Percentiles rank a stretch among this genome's conserved stretches.
Evolutionary conservation across 2,797 vertebrate genomes (phyloP).

Genomic region (Aeoliscus strigatus): DNA sequence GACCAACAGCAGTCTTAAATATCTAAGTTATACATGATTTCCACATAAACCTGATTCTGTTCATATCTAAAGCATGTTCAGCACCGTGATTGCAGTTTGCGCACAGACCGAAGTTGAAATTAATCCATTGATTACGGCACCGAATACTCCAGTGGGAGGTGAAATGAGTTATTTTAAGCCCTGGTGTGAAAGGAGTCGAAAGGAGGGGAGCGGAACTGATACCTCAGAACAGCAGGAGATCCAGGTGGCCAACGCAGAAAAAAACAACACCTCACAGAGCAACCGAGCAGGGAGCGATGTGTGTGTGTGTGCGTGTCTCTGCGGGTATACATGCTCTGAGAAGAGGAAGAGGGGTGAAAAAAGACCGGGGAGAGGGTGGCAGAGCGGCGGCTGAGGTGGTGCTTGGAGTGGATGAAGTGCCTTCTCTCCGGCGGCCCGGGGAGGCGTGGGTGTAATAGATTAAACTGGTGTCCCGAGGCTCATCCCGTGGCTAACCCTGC

Average conservation of each 20-base stretch:
- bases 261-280: constrained; percentile 42
- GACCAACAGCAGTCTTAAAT: not conserved
- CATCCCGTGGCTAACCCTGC: constrained; percentile 59
- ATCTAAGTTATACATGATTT: not conserved
- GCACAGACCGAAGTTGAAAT: constrained; percentile 41
- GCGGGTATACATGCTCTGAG: constrained; percentile 26
- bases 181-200: constrained; percentile 42
- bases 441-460: constrained; percentile 68
- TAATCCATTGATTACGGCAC: constrained; percentile 64
- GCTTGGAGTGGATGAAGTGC: constrained; percentile 50
- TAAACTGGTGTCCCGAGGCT: constrained; percentile 58
- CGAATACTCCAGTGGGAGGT: constrained; percentile 57
- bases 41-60: constrained; percentile 2
- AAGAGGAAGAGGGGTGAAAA: not conserved
- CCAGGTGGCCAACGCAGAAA: constrained; percentile 28
- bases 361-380: not conserved
- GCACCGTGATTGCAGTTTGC: constrained; percentile 11
- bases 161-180: constrained; percentile 60
- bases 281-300: constrained; percentile 12
- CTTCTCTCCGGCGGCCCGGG: constrained; percentile 41
- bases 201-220: constrained; percentile 48
- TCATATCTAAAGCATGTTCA: constrained; percentile 10
- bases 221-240: constrained; percentile 49
- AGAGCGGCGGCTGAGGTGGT: no score
- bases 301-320: constrained; percentile 6